Base-by-base conservation (phyloP, 2,888 invertebrate species). In the Hirtodrosophila trivittata region DNA sequence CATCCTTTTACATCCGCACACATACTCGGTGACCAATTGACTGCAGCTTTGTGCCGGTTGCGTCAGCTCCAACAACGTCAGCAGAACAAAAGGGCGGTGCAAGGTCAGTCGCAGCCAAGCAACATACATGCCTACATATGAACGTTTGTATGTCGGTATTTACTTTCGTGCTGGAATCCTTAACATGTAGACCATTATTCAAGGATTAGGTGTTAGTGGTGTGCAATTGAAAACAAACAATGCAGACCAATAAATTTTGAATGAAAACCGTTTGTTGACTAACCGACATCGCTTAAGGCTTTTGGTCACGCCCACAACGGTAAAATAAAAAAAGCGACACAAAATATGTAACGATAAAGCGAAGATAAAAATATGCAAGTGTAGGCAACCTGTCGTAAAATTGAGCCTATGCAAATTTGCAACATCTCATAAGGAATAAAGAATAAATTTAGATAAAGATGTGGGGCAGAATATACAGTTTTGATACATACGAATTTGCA, bases 61-160 rank as follows among this genome's bases (percentile, higher is more conserved):
- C 65, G 66, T 65, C 58, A 58, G 30, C 32, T 38, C 7, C 32
- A 62, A 60, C 38, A 62, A 60, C 51, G 56, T 64, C 66, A 70
- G 26, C 37, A 46, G 18, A 18, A 4, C 7, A 1, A 52, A n/a
- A 32, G 6, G 10, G 32, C 42, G n/a, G 10, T 38, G 38, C 21
- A 45, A 28, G 32, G 28, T 50, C 42, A 25, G 32, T 33, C 39
- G 38, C 49, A n/a, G 28, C 35, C 21, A 9, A 38, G 10, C 7
- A 28, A 28, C 9, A 3, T 7, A 28, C 28, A 28, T 28, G 2
- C 9, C 5, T 12, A 16, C 6, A 16, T 37, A 9, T 28, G 37
- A 6, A 37, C 9, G 14, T 16, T 5, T 37, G 13, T 7, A 37
- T 10, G 8, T 32, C 8, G 2, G 18, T 21, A 5, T 21, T 21